Conservation (phyloP, 2,888 invertebrate species). For the Megalurothrips usitatus region DNA sequence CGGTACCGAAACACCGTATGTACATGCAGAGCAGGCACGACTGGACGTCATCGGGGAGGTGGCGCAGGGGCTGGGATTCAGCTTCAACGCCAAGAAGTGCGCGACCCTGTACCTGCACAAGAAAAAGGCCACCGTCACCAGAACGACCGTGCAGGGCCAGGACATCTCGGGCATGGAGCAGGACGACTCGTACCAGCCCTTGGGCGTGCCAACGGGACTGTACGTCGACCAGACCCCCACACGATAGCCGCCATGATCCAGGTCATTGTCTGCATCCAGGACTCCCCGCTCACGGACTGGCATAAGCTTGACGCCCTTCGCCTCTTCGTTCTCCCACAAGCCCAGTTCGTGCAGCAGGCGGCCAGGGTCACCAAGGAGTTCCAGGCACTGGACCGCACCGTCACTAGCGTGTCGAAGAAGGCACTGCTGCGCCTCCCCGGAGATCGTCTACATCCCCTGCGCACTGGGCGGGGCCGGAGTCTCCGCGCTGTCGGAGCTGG, state of each 20-base stretch:
- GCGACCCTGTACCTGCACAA: constrained; percentile 35
- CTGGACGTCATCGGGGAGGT: constrained; percentile 30
- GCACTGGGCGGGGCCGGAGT: too few species aligned
- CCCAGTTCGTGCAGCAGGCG: too few species aligned
- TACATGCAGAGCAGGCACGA: too few species aligned
- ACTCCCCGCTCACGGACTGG: constrained; percentile 38
- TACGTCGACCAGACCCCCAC: constrained; percentile 37
- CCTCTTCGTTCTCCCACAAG: constrained; percentile 37
- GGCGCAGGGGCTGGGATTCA: constrained; percentile 37
- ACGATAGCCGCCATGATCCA: constrained; percentile 20
- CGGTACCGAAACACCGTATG: too few species aligned
- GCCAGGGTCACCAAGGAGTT: too few species aligned
- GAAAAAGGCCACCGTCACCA: too few species aligned
- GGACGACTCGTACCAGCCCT: constrained; percentile 39
- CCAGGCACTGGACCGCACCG: too few species aligned
- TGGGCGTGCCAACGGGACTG: constrained; percentile 42
- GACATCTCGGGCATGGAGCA: constrained; percentile 30
- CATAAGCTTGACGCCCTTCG: constrained; percentile 38
- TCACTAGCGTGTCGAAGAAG: too few species aligned
- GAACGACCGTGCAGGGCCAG: too few species aligned
- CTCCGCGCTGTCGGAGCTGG: too few species aligned
- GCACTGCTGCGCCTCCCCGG: too few species aligned
- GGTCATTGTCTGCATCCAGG: constrained; percentile 28
- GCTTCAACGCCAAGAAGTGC: constrained; percentile 42
- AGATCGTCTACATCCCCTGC: too few species aligned